These are phyloP conservation scores for Camptogramma bilineatum DNA, from an alignment of 2,888 invertebrate genomes.

Conservation along the genomic window DNA sequence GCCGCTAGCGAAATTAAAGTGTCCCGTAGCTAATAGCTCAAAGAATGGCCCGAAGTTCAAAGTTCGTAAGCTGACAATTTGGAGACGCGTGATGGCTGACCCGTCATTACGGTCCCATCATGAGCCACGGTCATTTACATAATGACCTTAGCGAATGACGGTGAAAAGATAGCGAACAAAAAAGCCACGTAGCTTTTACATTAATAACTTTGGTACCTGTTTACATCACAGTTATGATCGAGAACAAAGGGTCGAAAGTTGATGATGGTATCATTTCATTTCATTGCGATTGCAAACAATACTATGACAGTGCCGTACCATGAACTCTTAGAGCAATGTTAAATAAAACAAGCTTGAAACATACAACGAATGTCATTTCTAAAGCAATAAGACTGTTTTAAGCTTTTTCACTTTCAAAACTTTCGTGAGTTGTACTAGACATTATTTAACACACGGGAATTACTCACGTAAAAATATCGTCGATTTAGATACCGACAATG, in stretches of 20 bases:
- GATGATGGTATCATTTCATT: neutral
- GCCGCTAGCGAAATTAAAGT: slow-evolving; percentile 20
- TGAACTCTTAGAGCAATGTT: no score
- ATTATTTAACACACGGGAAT: no score
- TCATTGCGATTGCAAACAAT: neutral
- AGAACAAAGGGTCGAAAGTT: slow-evolving; percentile 2
- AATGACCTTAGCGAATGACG: slow-evolving; percentile 63
- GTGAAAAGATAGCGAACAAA: slow-evolving; percentile 57
- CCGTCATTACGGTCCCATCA: slow-evolving; percentile 56
- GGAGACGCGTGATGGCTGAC: slow-evolving; percentile 59
- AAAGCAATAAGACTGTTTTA: no score
- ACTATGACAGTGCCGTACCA: neutral
- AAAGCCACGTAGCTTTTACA: slow-evolving; percentile 53
- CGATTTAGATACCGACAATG: no score
- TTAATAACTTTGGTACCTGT: slow-evolving; percentile 38
- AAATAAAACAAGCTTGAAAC: no score
- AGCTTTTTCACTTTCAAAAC: no score
- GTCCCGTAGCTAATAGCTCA: slow-evolving; percentile 26
- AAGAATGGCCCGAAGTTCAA: slow-evolving; percentile 49
- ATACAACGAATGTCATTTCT: no score
- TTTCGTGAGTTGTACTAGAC: no score
- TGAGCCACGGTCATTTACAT: slow-evolving; percentile 61
- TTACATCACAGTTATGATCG: neutral
- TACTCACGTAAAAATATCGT: no score
- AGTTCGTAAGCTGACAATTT: slow-evolving; percentile 61